phyloP scores from a whole-genome alignment of 37 sponge, comb jelly and placozoan species.

The Agelas oroides region DNA sequence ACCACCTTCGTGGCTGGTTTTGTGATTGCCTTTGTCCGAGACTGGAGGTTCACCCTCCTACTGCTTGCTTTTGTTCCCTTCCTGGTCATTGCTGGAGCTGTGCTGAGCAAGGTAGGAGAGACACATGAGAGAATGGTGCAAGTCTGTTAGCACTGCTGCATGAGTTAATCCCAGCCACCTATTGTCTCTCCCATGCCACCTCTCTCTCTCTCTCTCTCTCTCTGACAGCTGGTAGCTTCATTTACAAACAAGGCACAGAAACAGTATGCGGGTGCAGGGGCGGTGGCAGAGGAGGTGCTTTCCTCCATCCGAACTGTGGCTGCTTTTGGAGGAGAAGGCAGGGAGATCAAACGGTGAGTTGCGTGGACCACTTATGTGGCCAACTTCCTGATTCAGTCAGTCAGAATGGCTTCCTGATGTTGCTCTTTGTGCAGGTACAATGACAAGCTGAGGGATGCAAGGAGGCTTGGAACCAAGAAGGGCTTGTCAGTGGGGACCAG shows the following conservation, averaged over 20 bases:
- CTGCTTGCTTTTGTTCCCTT: slow-evolving; percentile 52
- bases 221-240: slow-evolving; percentile 21
- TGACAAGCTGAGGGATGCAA: slow-evolving; percentile 47
- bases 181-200: no score
- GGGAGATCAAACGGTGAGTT: slow-evolving; percentile 55
- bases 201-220: no score
- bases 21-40: slow-evolving; percentile 30
- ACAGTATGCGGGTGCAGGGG: slow-evolving; percentile 88
- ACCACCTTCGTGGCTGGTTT: slow-evolving; percentile 58
- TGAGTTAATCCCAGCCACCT: background rate
- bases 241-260: slow-evolving; percentile 81
- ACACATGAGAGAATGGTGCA: background rate
- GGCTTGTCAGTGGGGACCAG: slow-evolving; percentile 43
- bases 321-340: slow-evolving; percentile 91
- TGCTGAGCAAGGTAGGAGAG: background rate
- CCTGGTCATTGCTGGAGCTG: slow-evolving; percentile 19
- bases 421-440: slow-evolving; percentile 37
- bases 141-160: background rate
- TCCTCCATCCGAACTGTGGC: slow-evolving; percentile 91
- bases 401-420: background rate
- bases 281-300: slow-evolving; percentile 90
- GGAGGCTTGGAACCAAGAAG: slow-evolving; percentile 63
- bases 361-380: no score
- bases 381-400: background rate
- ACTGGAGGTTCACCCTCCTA: slow-evolving; percentile 51